Evolutionary conservation across 2,888 invertebrate species (phyloP), one percentile per base, ranked within the genome.

Genomic region (Papilio elwesi): DNA sequence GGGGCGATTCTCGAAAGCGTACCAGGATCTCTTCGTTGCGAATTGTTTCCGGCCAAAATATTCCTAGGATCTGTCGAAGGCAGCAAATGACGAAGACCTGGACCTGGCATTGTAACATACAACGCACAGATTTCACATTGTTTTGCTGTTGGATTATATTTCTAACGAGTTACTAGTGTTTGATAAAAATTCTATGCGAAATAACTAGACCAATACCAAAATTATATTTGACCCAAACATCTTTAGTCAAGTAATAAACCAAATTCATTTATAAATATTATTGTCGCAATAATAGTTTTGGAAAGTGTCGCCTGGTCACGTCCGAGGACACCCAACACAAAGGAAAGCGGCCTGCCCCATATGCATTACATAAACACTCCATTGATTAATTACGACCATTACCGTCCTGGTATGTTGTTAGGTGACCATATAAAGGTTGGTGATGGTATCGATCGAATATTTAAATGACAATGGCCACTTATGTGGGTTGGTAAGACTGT

Each of bases 331-430:
- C 72, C 78, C 78, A 79, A 79, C 72, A 78, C 78, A 79, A 79
- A 81, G 78, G 85, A 85, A 85, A 85, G 85, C 80, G 78, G 75
- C 74, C 68, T 78, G 84, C 76, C 78, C 85, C 78, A 85, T 78
- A 82, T 83, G 78, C 79, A 82, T 82, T 78, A 78, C 78, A 75
- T 75, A 70, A 76, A 76, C 77, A 77, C 72, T 74, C 76, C 75
- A 79, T 77, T 73, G 77, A 80, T 79, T 77, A 78, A 79, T 79
- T 74, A 74, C 75, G 75, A 75, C 71, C 59, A 26, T 67, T 77
- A 78, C 77, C 75, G 77, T 74, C 68, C 55, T 65, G 47, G 68
- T 68, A 71, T 77, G 74, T 77, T 76, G 68, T 71, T 67, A 51
- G 71, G 11, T 62, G 62, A 68, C 71, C 68, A 63, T 72, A 52